Base-by-base conservation (phyloP, 2,797 vertebrate genomes). In the Girardinus metallicus region DNA sequence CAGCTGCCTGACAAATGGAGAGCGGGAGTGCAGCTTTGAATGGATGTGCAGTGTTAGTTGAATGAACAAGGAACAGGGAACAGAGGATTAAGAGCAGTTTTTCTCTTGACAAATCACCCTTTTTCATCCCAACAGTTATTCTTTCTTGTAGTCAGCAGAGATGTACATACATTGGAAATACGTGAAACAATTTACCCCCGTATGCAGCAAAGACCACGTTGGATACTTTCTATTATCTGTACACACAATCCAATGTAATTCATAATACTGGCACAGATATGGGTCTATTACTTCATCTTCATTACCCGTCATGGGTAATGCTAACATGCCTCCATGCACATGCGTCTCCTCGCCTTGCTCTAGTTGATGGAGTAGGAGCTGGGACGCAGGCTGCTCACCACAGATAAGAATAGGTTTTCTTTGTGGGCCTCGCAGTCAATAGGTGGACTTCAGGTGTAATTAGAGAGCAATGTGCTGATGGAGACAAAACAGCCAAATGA, bases 381-480 rank as follows among this genome's bases (percentile, higher is more conserved):
- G 74, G 78, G 74, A 73, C 64, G 80, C 71, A 21, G 72, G 80
- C 84, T 90, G 90, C 87, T 85, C 84, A 85, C 81, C 77, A 73
- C 78, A 87, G 90, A 94, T 91, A 92, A 90, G 85, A 92, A 89
- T 82, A 92, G 90, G 64, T 80, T 87, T 87, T 76, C 86, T 83
- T 85, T 82, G 77, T 83, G 80, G 87, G 80, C 75, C 84, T 79
- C 73, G 80, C 64, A 88, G 86, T 90, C 87, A 88, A 84, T 89
- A 89, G 80, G 88, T 89, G 75, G 60, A 89, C 80, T 64, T 82
- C 73, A 23, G 81, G 85, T 83, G 77, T 88, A 91, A 94, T 93
- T 91, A 90, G 83, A 83, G 80, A 4, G 3, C 60, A 43, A 43
- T 79, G 34, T 51, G 44, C 60, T 76, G 80, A 7, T 74, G 74